A percentile compares a stretch with the other conserved stretches of the same genome.
Conservation (phyloP, 2,888 invertebrate genomes). For the Hecatera dysodea region DNA sequence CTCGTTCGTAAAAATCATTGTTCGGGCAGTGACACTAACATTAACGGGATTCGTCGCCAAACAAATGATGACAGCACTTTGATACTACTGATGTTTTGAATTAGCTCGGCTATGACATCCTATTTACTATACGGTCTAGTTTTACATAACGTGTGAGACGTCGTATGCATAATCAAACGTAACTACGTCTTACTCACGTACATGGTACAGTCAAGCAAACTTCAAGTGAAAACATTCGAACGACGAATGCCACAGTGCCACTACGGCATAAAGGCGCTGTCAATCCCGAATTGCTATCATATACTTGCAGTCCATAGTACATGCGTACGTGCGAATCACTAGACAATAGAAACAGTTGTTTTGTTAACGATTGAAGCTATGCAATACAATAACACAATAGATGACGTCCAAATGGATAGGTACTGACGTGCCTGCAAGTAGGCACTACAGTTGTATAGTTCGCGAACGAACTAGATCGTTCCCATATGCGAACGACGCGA, state of each 20-base stretch:
- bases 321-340: constrained; percentile 25
- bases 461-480: no score
- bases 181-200: neutral
- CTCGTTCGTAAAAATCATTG: no score
- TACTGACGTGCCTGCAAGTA: neutral
- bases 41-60: no score
- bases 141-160: neutral
- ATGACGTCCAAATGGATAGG: constrained; percentile 1
- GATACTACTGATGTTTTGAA: neutral
- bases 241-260: neutral
- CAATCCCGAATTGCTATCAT: neutral
- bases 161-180: neutral
- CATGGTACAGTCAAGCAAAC: neutral
- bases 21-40: no score
- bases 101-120: neutral
- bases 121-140: neutral
- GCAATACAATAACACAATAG: constrained; percentile 56
- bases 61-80: neutral
- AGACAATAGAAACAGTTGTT: constrained; percentile 39
- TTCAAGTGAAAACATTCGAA: neutral
- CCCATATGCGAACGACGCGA: no score
- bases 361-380: constrained; percentile 36
- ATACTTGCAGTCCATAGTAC: neutral
- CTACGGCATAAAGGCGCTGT: neutral
- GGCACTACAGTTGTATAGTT: neutral